Conservation (phyloP, 2,888 invertebrate species). For the Ochropleura leucogaster region DNA sequence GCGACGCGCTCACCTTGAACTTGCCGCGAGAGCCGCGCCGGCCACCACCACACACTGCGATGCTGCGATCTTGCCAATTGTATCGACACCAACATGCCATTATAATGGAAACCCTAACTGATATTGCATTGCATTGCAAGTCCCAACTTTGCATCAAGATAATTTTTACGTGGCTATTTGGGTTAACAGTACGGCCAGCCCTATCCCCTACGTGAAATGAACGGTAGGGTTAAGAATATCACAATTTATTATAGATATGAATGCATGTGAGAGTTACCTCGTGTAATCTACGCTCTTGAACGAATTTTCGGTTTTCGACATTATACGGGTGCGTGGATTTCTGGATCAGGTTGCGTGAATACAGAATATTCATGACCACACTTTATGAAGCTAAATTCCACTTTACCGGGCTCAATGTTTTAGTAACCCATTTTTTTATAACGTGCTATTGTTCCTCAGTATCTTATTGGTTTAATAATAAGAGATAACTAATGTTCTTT, state of each 20-base stretch:
- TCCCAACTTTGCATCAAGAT: background rate
- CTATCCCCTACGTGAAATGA: background rate
- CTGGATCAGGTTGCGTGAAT: background rate
- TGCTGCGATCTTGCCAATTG: conserved; percentile 68
- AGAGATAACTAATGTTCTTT: background rate
- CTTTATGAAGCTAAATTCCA: background rate
- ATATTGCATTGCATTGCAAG: background rate
- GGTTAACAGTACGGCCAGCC: background rate
- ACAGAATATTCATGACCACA: background rate
- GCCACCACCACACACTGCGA: conserved; percentile 47
- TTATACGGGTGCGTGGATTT: background rate
- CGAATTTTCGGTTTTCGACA: background rate
- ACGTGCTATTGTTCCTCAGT: background rate
- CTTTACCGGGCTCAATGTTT: background rate
- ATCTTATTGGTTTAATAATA: background rate
- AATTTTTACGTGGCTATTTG: background rate
- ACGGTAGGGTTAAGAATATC: conserved; percentile 1
- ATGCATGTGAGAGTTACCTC: background rate
- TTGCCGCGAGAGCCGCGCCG: conserved; percentile 84
- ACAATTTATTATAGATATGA: background rate
- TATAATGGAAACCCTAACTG: conserved; percentile 7
- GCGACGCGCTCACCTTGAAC: conserved; percentile 90
- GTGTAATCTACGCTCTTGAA: background rate
- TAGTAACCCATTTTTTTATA: background rate
- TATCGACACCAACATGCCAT: conserved; percentile 28